Evolutionary conservation across 2,113 vertebrate species (phyloP), one percentile per base, ranked within the genome.

Genomic region (Pitta sordida): DNA sequence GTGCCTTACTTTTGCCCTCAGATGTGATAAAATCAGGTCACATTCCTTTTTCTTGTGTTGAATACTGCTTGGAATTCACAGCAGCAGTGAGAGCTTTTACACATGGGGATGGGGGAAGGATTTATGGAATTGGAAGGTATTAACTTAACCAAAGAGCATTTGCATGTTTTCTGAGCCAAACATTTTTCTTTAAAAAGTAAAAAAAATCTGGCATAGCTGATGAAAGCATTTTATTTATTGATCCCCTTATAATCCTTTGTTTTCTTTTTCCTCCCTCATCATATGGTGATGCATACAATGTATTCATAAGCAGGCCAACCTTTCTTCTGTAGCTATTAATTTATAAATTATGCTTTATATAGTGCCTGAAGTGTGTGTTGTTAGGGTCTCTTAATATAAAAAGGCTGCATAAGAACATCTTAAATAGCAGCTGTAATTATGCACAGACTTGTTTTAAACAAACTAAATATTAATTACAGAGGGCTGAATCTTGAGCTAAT

Each of bases 111-210:
- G 52, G 79, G 60, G 46, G 48, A 44, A 78, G 34, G 93, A 86
- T 94, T 95, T 97, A 70, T 80, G 62, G 85, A 96, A 97, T 46
- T 95, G 53, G 44, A 88, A 73, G 86, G 81, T 85, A 94, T 95
- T 95, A 96, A 95, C 86, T 70, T 95, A 91, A 96, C 82, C 85
- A 96, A 94, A 96, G 93, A 93, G 67, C 91, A 95, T 96, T 97
- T 97, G 81, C 94, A 95, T 98, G 87, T 93, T 96, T 94, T 94
- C 67, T 91, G 83, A 96, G 74, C 53, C 92, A 95, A 91, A 80
- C 5, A 3, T 85, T 85, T 59, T 65, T 39, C 56, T 48, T 8
- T 3, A 39, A 86, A 15, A n/a, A 23, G 9, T 13, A 20, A 51
- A 87, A 39, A 95, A 93, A 94, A 41, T 73, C 93, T 88, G 93